phyloP scores from a whole-genome alignment of 2,888 invertebrate genomes.

The Gryllus longicercus region DNA sequence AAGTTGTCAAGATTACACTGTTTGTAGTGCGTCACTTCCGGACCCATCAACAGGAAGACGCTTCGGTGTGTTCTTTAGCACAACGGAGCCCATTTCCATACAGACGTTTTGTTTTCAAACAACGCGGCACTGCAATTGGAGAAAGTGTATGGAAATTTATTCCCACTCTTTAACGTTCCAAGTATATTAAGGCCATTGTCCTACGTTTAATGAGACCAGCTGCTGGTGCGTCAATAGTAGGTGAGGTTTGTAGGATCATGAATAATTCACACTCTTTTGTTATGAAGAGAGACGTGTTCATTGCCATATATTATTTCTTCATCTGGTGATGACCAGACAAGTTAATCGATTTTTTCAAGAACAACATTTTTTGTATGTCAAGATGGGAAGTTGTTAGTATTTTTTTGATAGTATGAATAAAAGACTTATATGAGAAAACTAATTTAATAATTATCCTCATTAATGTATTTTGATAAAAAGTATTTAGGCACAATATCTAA shows the following conservation, averaged over 20 bases:
- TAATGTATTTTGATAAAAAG: too few relatives aligned
- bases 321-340: constrained; percentile 8
- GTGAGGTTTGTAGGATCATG: neutral
- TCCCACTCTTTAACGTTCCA: too few relatives aligned
- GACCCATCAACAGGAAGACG: neutral
- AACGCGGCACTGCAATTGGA: neutral
- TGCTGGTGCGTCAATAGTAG: neutral
- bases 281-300: constrained; percentile 11
- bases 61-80: neutral
- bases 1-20: neutral
- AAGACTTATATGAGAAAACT: too few relatives aligned
- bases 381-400: neutral
- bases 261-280: neutral
- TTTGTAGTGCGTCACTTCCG: neutral
- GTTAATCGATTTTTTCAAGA: neutral
- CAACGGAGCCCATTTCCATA: constrained; percentile 2
- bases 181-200: neutral
- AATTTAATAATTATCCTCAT: too few relatives aligned
- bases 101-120: constrained; percentile 8
- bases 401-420: too few relatives aligned
- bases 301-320: constrained; percentile 7
- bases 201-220: neutral
- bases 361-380: neutral
- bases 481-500: neutral
- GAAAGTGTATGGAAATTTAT: neutral